Percentiles rank a stretch among this genome's conserved stretches.
Evolutionary conservation across 2,888 invertebrate species (phyloP).

Genomic region (Drosophila ochracea): DNA sequence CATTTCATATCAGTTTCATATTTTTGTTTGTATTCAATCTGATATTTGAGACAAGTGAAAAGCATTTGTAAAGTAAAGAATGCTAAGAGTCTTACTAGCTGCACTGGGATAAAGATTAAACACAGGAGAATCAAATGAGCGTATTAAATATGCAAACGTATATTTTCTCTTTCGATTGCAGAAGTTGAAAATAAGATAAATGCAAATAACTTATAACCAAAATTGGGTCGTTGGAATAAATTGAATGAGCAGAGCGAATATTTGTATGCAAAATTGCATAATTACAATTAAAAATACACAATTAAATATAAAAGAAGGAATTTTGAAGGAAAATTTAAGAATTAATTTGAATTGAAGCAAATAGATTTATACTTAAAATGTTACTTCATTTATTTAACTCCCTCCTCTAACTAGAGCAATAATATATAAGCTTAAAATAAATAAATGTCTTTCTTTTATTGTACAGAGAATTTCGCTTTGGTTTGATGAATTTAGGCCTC

Average conservation of each 20-base stretch:
- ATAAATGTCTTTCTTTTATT: background rate
- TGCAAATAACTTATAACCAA: background rate
- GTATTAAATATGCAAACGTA: background rate
- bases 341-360: background rate
- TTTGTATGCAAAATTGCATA: background rate
- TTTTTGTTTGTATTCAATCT: background rate
- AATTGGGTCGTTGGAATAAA: no score
- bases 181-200: background rate
- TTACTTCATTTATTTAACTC: background rate
- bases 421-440: background rate
- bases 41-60: background rate
- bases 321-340: background rate
- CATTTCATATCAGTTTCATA: background rate
- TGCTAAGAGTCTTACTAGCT: background rate
- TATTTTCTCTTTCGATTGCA: background rate
- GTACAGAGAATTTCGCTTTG: background rate
- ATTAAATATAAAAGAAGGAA: background rate
- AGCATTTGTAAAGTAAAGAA: background rate
- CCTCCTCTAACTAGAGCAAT: background rate
- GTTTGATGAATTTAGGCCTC: background rate
- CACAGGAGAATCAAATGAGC: background rate
- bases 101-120: background rate
- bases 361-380: background rate
- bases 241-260: background rate
- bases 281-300: background rate